Evolutionary conservation across 1,140 invertebrate species (phyloP), one percentile per base, ranked within the genome.

Genomic region (Camponotus vicinus): DNA sequence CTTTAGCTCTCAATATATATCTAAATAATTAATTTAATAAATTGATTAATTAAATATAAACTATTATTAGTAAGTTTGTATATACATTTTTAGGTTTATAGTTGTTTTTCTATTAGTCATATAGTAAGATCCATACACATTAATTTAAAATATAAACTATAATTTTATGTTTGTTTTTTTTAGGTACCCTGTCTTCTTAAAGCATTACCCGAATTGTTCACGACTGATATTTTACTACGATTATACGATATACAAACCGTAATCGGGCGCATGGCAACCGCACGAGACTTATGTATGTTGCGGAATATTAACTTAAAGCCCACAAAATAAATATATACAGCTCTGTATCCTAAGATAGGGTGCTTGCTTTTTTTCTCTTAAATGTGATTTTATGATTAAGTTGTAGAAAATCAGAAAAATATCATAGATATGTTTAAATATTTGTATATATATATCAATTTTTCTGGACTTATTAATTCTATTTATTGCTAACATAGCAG

Each of bases 251-350:
- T 98, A 27, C 95, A 96, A 78, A 97, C 97, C 7, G 91, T 96
- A 63, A 95, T 96, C 49, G 98, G 98, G 1, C 96, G 98, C 57
- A 97, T 97, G 92, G 96, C 97, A 57, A 98, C 98, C 61, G 97
- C 98, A 1, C 96, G 97, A 92, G 98, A 98, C 94, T 94, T 98
- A 45, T 98, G 97, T 92, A 95, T 98, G 88, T 95, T 98, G 87
- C 95, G 97, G 78, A 98, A 98, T 94, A 98, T 98, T 95, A 95
- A 96, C 87, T 93, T 98, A 67, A 96, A 95, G 61, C 93, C 94
- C 7, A 89, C 86, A 7, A 94, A 94, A 67, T 94, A 79, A 91
- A 70, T 89, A 70, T 89, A 70, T 6, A 57, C 0, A 61, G 49
- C 15, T 18, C 2, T 49, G 32, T 34, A 9, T 40, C 1, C 8